phyloP scores from a whole-genome alignment of 2,888 invertebrate genomes.

The Platerodrilus igneus region DNA sequence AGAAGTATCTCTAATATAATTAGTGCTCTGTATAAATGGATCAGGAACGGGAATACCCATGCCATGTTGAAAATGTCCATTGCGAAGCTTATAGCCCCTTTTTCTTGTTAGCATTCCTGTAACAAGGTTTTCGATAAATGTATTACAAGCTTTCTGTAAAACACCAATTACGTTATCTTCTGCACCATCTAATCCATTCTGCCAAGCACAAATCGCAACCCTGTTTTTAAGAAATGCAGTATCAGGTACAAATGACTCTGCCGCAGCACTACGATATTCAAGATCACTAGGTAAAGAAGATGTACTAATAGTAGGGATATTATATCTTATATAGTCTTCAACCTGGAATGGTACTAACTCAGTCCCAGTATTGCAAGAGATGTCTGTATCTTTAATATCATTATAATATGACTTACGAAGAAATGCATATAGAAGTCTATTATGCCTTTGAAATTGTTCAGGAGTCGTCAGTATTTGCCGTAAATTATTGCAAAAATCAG shows the following conservation, averaged over 20 bases:
- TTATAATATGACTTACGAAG: conserved; percentile 32
- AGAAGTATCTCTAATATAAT: conserved; percentile 60
- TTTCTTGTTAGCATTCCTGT: conserved; percentile 72
- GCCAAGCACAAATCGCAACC: conserved; percentile 84
- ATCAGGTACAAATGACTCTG: conserved; percentile 81
- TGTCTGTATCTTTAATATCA: conserved; percentile 42
- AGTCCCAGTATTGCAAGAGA: conserved; percentile 54
- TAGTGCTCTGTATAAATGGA: conserved; percentile 73
- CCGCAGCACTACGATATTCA: conserved; percentile 56
- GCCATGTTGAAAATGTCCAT: conserved; percentile 71
- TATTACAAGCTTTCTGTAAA: conserved; percentile 75
- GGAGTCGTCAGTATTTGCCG: conserved; percentile 67
- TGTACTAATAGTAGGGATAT: conserved; percentile 54
- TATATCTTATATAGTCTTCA: conserved; percentile 56
- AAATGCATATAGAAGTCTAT: conserved; percentile 78
- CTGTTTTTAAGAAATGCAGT: conserved; percentile 76
- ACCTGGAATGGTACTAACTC: too few relatives aligned
- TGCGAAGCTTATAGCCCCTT: conserved; percentile 74
- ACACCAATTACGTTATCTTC: conserved; percentile 78
- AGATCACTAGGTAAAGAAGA: conserved; percentile 37
- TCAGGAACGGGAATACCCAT: conserved; percentile 75
- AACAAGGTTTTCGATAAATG: conserved; percentile 77
- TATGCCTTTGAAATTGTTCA: conserved; percentile 73
- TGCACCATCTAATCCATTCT: conserved; percentile 78
- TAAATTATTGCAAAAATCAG: conserved; percentile 78